Evolutionary conservation across 2,797 vertebrate species (phyloP).

Genomic region (Lagorchestes hirsutus): DNA sequence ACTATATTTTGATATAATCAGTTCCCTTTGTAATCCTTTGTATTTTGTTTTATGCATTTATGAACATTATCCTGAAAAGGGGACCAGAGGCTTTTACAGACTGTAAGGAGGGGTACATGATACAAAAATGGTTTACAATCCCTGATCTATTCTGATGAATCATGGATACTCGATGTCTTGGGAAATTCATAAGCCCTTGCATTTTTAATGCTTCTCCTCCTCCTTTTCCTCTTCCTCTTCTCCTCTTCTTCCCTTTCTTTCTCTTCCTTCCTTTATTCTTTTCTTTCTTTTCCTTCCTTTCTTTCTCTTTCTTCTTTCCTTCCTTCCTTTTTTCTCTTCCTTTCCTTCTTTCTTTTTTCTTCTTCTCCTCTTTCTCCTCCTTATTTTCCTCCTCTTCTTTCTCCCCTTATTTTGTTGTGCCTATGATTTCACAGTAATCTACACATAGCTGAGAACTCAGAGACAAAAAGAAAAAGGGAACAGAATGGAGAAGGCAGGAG

Average conservation of each 20-base stretch:
- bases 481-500: not conserved
- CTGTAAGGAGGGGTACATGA: not conserved
- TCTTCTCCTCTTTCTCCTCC: rapidly evolving
- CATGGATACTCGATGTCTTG: not conserved
- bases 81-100: not conserved
- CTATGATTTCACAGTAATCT: not conserved
- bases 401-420: not conserved
- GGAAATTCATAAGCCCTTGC: not conserved
- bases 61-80: not conserved
- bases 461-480: not conserved
- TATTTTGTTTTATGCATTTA: not conserved
- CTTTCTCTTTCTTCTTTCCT: too few relatives aligned
- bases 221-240: too few relatives aligned
- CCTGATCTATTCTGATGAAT: not conserved
- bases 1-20: not conserved
- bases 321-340: too few relatives aligned
- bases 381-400: rapidly evolving
- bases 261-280: too few relatives aligned
- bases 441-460: not conserved
- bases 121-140: not conserved
- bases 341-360: not conserved
- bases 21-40: not conserved
- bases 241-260: too few relatives aligned
- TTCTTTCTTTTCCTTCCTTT: too few relatives aligned
- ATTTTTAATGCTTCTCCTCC: not conserved